Conservation (phyloP, 2,888 invertebrate genomes). For the Tenthredo distinguenda region DNA sequence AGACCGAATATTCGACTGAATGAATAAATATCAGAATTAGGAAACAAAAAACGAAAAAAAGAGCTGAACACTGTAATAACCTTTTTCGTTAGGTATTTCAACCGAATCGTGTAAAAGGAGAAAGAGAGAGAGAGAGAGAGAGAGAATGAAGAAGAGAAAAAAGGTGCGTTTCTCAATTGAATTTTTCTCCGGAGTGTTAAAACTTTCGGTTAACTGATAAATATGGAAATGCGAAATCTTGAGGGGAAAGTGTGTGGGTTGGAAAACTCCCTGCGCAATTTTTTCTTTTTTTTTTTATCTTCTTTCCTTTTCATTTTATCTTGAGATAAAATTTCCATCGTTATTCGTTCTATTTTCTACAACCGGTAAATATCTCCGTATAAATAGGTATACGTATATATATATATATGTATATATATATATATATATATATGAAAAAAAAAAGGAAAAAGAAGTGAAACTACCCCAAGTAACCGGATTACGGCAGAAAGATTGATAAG, state of each 20-base stretch:
- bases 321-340: constrained; percentile 26
- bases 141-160: neutral
- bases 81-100: neutral
- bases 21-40: too few relatives aligned
- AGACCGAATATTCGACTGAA: neutral
- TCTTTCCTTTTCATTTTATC: neutral
- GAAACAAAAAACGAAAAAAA: neutral
- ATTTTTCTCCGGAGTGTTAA: constrained; percentile 40
- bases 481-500: neutral
- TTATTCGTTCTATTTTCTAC: constrained; percentile 25
- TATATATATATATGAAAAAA: too few relatives aligned
- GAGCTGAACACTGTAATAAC: neutral
- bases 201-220: constrained; percentile 49
- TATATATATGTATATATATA: too few relatives aligned
- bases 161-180: constrained; percentile 36
- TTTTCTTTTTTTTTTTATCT: neutral
- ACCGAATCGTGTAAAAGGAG: neutral
- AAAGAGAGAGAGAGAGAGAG: neutral
- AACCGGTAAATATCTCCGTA: neutral
- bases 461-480: neutral
- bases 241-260: neutral
- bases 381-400: neutral
- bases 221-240: constrained; percentile 47
- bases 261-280: neutral
- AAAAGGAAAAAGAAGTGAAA: neutral